Conservation (phyloP, 2,888 invertebrate species). For the Hypercompe scribonia region DNA sequence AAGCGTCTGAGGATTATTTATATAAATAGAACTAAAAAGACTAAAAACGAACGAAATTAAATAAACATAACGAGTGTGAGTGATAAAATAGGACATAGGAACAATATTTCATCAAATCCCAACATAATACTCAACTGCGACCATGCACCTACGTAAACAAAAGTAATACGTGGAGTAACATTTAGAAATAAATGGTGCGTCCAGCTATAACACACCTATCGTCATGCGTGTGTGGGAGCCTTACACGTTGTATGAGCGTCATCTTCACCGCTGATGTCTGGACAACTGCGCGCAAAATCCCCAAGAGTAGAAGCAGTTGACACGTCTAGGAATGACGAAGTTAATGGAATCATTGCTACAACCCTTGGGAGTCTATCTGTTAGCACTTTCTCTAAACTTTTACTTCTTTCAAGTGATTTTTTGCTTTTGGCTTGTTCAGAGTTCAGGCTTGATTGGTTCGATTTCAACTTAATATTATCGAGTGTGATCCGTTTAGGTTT, state of each 20-base stretch:
- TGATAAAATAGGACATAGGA: slow-evolving; percentile 24
- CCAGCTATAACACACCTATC: slow-evolving; percentile 79
- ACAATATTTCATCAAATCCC: slow-evolving; percentile 12
- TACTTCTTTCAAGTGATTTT: slow-evolving; percentile 61
- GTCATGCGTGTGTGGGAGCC: slow-evolving; percentile 77
- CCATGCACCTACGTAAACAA: slow-evolving; percentile 40
- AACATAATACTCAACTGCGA: slow-evolving; percentile 19
- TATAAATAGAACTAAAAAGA: slow-evolving; percentile 1
- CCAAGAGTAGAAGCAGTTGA: slow-evolving; percentile 18
- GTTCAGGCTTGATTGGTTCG: slow-evolving; percentile 67
- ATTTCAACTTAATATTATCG: slow-evolving; percentile 75
- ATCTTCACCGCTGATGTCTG: slow-evolving; percentile 62
- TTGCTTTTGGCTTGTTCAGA: slow-evolving; percentile 61
- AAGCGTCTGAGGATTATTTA: background rate
- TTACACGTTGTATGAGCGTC: slow-evolving; percentile 61
- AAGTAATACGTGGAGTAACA: slow-evolving; percentile 40
- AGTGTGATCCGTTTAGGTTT: slow-evolving; percentile 82
- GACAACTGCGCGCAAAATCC: slow-evolving; percentile 65
- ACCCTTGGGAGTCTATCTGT: slow-evolving; percentile 51
- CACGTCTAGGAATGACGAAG: slow-evolving; percentile 48
- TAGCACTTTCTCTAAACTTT: slow-evolving; percentile 63
- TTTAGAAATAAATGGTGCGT: slow-evolving; percentile 55
- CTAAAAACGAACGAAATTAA: slow-evolving; percentile 3
- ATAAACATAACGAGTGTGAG: slow-evolving; percentile 37
- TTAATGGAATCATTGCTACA: slow-evolving; percentile 51